Percentiles rank a stretch among this genome's conserved stretches.
phyloP scores from a whole-genome alignment of 2,888 invertebrate genomes.

The Apomyelois bistriatella region DNA sequence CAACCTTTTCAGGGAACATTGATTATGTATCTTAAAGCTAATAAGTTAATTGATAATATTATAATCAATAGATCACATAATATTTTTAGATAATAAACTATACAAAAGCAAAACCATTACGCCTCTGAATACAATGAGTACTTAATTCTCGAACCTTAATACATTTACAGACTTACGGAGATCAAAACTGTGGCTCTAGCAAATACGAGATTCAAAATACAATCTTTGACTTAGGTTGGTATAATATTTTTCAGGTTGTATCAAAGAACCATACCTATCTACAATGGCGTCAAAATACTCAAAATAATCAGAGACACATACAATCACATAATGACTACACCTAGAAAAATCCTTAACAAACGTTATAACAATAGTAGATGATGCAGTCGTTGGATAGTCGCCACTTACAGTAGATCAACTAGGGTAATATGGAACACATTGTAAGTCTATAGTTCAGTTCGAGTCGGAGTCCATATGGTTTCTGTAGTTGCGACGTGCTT shows the following conservation, averaged over 20 bases:
- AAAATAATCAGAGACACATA: conserved; percentile 2
- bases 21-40: conserved; percentile 43
- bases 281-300: neutral
- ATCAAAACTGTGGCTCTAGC: conserved; percentile 6
- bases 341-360: conserved; percentile 15
- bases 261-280: neutral
- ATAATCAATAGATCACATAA: conserved; percentile 53
- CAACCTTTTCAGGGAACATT: conserved; percentile 31
- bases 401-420: conserved; percentile 23
- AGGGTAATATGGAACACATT: conserved; percentile 30
- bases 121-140: conserved; percentile 12
- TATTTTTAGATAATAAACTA: conserved; percentile 39
- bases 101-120: conserved; percentile 33
- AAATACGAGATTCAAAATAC: conserved; percentile 4
- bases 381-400: conserved; percentile 32
- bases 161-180: conserved; percentile 1
- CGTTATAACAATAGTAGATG: conserved; percentile 29
- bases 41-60: conserved; percentile 40
- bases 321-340: conserved; percentile 1
- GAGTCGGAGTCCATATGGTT: conserved; percentile 84
- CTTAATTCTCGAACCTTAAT: neutral
- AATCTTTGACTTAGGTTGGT: neutral
- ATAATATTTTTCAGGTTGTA: neutral
- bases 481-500: conserved; percentile 82
- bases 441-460: conserved; percentile 59